Percentiles rank a stretch among this genome's conserved stretches.
These are phyloP conservation scores for Notolabrus celidotus DNA, from an alignment of 2,797 vertebrate species.

Conservation along the genomic window DNA sequence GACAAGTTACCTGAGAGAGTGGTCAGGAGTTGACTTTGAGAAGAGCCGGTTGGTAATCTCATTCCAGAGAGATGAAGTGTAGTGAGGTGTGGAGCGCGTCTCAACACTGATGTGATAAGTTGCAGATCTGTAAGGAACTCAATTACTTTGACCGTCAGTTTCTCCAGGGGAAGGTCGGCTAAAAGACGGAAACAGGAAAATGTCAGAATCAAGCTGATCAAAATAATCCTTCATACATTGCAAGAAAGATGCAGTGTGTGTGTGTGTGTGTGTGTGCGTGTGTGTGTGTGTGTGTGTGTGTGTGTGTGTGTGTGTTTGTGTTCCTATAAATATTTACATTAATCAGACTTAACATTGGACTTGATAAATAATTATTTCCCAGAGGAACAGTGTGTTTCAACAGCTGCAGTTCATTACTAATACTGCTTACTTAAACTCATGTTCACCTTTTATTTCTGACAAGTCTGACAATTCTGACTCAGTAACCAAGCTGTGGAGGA, in stretches of 20 bases:
- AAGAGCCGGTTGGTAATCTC: slow-evolving; percentile 66
- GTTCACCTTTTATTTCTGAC: slow-evolving; percentile 11
- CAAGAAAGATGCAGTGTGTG: too few relatives aligned
- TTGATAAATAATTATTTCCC: too few relatives aligned
- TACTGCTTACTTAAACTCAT: background rate
- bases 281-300: too few relatives aligned
- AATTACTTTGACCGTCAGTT: slow-evolving; percentile 88
- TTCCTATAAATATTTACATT: too few relatives aligned
- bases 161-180: slow-evolving; percentile 86
- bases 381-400: background rate
- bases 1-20: slow-evolving; percentile 85
- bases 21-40: slow-evolving; percentile 79
- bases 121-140: slow-evolving; percentile 79
- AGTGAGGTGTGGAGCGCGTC: slow-evolving; percentile 82
- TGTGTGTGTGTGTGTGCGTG: too few relatives aligned
- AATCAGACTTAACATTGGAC: too few relatives aligned
- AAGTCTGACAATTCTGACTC: slow-evolving; percentile 14
- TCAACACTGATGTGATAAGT: slow-evolving; percentile 84
- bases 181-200: background rate
- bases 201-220: background rate
- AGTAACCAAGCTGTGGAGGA: background rate
- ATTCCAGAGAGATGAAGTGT: slow-evolving; percentile 88
- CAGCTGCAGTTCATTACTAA: background rate
- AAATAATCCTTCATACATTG: background rate
- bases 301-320: too few relatives aligned